Conservation (phyloP, 30 jellyfish, hydroid and myxozoan species). For the Hydractinia echinata region DNA sequence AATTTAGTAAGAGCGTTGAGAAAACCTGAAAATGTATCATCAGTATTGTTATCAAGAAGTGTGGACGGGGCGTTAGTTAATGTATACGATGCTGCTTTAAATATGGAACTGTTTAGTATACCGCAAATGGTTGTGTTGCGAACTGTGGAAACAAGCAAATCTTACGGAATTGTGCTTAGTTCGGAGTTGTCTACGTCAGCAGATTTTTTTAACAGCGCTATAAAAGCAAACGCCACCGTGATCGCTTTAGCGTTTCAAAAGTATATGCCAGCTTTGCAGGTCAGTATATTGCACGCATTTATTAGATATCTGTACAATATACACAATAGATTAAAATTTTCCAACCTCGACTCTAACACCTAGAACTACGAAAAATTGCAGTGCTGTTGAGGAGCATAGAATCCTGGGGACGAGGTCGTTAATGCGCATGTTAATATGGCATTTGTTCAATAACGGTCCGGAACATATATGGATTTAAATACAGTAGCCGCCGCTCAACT, state of each 20-base stretch:
- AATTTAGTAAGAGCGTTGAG: too few species aligned
- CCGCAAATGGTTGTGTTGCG: neutral
- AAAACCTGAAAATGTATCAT: neutral
- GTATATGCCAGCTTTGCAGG: neutral
- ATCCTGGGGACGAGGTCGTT: too few species aligned
- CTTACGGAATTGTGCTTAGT: slow-evolving; percentile 3
- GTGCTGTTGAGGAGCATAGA: too few species aligned
- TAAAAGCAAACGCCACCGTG: neutral
- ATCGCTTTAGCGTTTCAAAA: neutral
- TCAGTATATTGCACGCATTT: neutral
- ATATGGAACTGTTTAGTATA: neutral
- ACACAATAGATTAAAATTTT: too few species aligned
- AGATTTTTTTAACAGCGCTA: slow-evolving; percentile 7
- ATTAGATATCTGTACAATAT: too few species aligned
- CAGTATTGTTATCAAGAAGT: neutral
- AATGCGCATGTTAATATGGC: too few species aligned
- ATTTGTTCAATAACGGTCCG: too few species aligned
- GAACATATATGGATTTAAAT: too few species aligned
- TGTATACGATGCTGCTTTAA: neutral
- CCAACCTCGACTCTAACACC: too few species aligned
- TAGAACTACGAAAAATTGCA: too few species aligned
- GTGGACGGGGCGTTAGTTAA: neutral
- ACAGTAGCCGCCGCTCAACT: too few species aligned
- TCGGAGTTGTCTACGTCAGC: neutral
- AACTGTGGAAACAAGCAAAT: neutral